A percentile compares a stretch with the other conserved stretches of the same genome.
phyloP scores from a whole-genome alignment of 2,113 vertebrate species.

The Todiramphus chloris region DNA sequence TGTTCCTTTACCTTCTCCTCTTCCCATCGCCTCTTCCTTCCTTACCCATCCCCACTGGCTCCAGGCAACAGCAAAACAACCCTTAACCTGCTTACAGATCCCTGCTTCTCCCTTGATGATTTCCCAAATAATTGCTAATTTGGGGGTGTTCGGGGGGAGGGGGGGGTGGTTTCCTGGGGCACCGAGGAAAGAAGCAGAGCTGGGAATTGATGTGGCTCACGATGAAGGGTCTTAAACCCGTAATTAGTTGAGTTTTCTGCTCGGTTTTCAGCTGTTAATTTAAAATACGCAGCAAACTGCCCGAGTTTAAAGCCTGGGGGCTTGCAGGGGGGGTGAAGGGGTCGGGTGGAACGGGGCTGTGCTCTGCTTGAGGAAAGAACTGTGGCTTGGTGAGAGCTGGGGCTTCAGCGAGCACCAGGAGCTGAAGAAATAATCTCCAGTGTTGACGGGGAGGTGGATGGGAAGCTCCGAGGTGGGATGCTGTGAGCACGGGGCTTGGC shows the following conservation, averaged over 20 bases:
- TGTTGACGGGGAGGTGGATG: rapidly evolving
- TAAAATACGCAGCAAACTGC: not conserved
- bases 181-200: not conserved
- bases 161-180: not conserved
- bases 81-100: not conserved
- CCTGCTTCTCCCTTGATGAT: not conserved
- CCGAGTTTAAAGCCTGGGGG: not conserved
- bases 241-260: not conserved
- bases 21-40: not conserved
- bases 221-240: not conserved
- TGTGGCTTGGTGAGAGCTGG: rapidly evolving
- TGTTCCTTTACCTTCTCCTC: not conserved
- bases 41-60: not conserved
- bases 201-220: not conserved
- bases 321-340: not conserved
- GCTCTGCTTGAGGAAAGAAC: not conserved
- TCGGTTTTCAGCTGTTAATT: not conserved
- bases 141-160: not conserved
- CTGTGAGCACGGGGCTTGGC: not conserved
- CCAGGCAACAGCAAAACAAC: not conserved
- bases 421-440: not conserved
- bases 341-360: not conserved
- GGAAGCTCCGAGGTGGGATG: rapidly evolving
- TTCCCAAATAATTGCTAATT: slow-evolving; percentile 8
- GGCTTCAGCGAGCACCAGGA: not conserved